phyloP scores from a whole-genome alignment of 92 coral and sea anemone species.

The Micromussa lordhowensis region DNA sequence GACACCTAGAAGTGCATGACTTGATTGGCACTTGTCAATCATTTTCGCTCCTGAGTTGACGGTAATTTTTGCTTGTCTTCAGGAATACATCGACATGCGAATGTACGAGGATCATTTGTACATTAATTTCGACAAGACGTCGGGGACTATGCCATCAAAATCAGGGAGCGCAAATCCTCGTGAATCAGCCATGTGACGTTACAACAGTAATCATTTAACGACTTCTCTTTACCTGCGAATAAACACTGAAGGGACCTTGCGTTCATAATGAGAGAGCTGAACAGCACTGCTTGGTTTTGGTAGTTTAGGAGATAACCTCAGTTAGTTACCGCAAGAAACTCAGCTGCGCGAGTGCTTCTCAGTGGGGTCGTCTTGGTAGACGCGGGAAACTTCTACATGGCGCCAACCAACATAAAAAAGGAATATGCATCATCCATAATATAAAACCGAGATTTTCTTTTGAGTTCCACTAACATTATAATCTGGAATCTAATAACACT shows the following conservation, averaged over 20 bases:
- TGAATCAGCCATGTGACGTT: slow-evolving; percentile 35
- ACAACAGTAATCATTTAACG: background rate
- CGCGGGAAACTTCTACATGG: background rate
- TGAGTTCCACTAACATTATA: background rate
- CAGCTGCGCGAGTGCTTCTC: background rate
- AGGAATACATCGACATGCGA: slow-evolving; percentile 96
- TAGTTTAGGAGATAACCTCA: background rate
- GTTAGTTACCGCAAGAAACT: background rate
- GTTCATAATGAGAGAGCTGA: background rate
- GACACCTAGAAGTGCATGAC: slow-evolving; percentile 38
- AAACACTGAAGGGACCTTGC: background rate
- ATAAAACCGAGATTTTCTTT: background rate
- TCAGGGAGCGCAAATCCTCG: slow-evolving; percentile 20
- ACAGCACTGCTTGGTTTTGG: background rate
- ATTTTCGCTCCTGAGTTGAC: slow-evolving; percentile 8
- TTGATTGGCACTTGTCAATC: slow-evolving; percentile 49
- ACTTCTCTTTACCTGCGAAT: background rate
- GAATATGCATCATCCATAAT: background rate
- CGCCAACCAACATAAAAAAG: background rate
- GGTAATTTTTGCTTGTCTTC: slow-evolving; percentile 62
- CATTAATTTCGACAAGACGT: slow-evolving; percentile 90
- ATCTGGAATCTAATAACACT: no score
- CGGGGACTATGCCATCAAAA: slow-evolving; percentile 70
- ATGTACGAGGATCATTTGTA: slow-evolving; percentile 93
- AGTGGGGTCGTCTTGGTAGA: background rate